Conservation (phyloP, 2,888 invertebrate genomes). For the Caenorhabditis wallacei region DNA sequence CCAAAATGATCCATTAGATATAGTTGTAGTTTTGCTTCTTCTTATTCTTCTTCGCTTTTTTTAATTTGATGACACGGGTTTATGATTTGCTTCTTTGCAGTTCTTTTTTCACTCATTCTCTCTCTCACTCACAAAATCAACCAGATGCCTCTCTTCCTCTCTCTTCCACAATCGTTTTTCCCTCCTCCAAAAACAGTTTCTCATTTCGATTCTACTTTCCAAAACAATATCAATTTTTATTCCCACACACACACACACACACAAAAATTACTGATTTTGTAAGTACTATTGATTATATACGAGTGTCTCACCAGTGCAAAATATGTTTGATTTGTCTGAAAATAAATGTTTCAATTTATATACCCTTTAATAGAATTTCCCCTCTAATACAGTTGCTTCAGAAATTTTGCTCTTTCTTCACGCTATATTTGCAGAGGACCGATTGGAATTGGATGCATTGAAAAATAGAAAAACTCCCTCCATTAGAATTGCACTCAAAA, state of each 20-base stretch:
- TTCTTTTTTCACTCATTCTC: background rate
- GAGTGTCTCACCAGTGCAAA: conserved; percentile 73
- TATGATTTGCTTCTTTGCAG: conserved; percentile 32
- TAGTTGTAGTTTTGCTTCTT: conserved; percentile 23
- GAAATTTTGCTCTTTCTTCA: no score
- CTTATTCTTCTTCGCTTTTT: background rate
- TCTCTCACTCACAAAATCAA: conserved; percentile 10
- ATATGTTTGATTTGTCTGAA: conserved; percentile 64
- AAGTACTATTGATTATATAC: conserved; percentile 59
- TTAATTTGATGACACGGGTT: conserved; percentile 33
- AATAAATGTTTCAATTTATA: conserved; percentile 44
- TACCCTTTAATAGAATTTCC: no score
- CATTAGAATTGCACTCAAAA: no score
- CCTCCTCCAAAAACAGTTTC: conserved; percentile 8
- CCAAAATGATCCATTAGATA: no score
- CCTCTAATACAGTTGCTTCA: no score
- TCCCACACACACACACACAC: no score
- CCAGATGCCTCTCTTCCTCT: conserved; percentile 6
- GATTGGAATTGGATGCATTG: no score
- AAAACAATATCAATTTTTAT: conserved; percentile 3
- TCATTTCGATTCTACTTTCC: conserved; percentile 1
- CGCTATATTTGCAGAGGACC: no score
- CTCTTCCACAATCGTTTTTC: background rate
- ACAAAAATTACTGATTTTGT: conserved; percentile 29
- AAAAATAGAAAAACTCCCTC: no score